Evolutionary conservation across 2,113 vertebrate genomes (phyloP).

Genomic region (Brachypteracias leptosomus): DNA sequence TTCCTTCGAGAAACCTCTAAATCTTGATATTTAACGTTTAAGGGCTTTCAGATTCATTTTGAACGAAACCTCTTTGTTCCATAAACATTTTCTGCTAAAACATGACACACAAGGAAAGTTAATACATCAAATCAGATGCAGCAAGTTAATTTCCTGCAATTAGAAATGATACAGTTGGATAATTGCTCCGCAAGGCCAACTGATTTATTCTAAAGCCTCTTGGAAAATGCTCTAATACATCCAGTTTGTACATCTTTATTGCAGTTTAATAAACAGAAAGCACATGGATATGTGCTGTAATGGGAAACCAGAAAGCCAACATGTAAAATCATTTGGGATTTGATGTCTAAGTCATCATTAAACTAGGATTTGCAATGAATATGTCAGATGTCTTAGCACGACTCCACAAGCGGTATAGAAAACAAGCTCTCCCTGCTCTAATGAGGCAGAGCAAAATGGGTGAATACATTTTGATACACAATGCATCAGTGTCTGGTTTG

Average conservation of each 20-base stretch:
- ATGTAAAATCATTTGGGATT: slow-evolving; percentile 38
- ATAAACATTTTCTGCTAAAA: background rate
- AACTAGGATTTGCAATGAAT: slow-evolving; percentile 54
- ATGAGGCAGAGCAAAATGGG: slow-evolving; percentile 70
- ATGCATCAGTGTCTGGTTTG: slow-evolving; percentile 78
- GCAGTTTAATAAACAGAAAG: slow-evolving; percentile 48
- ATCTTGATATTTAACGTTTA: background rate
- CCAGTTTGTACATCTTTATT: slow-evolving; percentile 23
- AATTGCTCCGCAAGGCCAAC: background rate
- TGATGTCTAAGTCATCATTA: slow-evolving; percentile 42
- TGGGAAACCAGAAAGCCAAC: slow-evolving; percentile 39
- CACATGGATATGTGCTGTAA: background rate
- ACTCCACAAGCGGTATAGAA: slow-evolving; percentile 37
- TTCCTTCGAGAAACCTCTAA: background rate
- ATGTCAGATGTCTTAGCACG: slow-evolving; percentile 59
- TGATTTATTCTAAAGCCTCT: background rate
- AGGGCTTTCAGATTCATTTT: background rate
- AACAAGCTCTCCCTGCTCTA: slow-evolving; percentile 48
- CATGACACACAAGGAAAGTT: background rate
- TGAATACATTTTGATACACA: slow-evolving; percentile 77
- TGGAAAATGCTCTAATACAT: background rate
- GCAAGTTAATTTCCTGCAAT: slow-evolving; percentile 9
- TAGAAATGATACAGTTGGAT: background rate
- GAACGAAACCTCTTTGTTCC: background rate
- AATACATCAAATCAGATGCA: background rate